Percentiles rank a stretch among this genome's conserved stretches.
These are phyloP conservation scores for Melikaiella ostensackeni DNA, from an alignment of 2,888 invertebrate species.

Conservation along the genomic window DNA sequence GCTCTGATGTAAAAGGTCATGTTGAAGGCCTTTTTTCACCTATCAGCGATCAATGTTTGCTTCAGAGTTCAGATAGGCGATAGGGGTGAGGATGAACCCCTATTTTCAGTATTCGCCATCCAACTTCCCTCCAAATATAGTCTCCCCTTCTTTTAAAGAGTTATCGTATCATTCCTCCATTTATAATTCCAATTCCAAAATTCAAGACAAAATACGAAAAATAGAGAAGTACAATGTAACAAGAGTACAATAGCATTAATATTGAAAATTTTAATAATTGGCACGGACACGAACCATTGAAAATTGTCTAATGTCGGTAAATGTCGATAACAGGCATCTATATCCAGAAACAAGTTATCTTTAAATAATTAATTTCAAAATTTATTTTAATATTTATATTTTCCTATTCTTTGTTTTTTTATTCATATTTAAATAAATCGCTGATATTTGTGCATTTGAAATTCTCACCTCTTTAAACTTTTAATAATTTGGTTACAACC, in stretches of 20 bases:
- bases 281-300: no score
- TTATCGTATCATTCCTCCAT: neutral
- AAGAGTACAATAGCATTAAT: neutral
- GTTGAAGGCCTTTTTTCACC: constrained; percentile 61
- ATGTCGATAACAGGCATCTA: no score
- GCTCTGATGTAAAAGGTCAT: constrained; percentile 68
- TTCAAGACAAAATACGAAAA: neutral
- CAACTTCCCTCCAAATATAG: neutral
- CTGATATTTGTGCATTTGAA: neutral
- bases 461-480: neutral
- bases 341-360: no score
- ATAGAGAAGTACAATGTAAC: neutral
- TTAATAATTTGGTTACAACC: neutral
- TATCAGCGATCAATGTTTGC: constrained; percentile 47
- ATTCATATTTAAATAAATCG: no score
- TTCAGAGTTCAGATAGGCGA: neutral
- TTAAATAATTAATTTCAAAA: no score
- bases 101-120: neutral
- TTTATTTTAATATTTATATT: no score
- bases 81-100: neutral
- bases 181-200: neutral
- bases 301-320: no score
- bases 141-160: neutral
- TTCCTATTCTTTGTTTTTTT: no score
- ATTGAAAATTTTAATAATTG: no score